Evolutionary conservation across 2,797 vertebrate genomes (phyloP).

Genomic region (Hippocampus kuda): DNA sequence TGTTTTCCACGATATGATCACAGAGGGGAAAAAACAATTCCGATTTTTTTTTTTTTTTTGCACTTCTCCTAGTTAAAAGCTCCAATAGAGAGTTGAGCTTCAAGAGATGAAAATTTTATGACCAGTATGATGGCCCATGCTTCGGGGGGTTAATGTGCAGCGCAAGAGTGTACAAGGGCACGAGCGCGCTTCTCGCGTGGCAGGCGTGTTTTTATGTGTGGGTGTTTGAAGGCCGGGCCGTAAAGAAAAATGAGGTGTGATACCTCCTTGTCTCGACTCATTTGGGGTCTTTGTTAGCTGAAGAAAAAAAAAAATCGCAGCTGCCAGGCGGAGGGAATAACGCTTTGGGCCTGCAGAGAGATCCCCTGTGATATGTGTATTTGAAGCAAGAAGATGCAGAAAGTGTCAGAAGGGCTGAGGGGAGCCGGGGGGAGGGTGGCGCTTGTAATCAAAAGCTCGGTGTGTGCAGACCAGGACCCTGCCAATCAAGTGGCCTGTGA

Average conservation of each 20-base stretch:
- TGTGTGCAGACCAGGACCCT: constrained; percentile 68
- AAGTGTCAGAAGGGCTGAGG: constrained; percentile 32
- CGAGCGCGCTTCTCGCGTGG: neutral
- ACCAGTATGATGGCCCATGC: neutral
- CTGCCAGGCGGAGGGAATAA: constrained; percentile 54
- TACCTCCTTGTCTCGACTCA: constrained; percentile 42
- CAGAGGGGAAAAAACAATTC: no score
- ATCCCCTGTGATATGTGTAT: constrained; percentile 26
- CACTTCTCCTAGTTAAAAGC: neutral
- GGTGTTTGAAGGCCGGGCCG: constrained; percentile 28
- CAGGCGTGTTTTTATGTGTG: constrained; percentile 12
- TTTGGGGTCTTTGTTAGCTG: constrained; percentile 57
- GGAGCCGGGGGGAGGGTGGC: constrained; percentile 29
- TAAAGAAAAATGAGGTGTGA: constrained; percentile 40
- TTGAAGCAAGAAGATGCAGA: constrained; percentile 35
- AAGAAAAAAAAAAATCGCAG: constrained; percentile 59
- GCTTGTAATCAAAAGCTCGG: constrained; percentile 69
- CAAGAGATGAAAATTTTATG: constrained; percentile 5
- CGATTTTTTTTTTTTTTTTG: neutral
- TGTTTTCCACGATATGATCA: no score
- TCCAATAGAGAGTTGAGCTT: neutral
- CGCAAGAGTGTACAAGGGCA: neutral
- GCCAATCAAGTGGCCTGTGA: constrained; percentile 70
- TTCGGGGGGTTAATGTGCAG: neutral
- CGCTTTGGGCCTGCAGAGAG: constrained; percentile 64